These are phyloP conservation scores for Ormyrus labotus DNA, from an alignment of 2,888 invertebrate species.

Conservation along the genomic window DNA sequence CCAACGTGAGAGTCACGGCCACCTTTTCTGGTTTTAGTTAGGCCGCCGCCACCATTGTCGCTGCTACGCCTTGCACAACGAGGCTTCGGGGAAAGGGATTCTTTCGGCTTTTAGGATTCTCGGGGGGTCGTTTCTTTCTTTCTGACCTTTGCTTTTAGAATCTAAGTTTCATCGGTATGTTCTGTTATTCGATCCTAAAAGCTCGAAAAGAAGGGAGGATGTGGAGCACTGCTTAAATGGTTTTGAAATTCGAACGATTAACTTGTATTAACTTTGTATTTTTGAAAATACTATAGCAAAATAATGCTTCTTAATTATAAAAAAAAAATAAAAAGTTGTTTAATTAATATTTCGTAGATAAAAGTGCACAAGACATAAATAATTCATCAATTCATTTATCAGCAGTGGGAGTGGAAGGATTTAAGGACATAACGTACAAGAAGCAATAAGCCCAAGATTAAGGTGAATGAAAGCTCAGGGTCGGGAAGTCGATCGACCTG, in stretches of 20 bases:
- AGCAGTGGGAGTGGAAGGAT: conserved; percentile 8
- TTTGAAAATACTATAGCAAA: neutral
- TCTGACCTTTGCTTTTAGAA: neutral
- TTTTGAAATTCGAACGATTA: neutral
- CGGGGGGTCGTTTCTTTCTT: neutral
- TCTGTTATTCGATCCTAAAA: too few species aligned
- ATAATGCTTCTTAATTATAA: too few species aligned
- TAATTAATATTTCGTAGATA: conserved; percentile 9
- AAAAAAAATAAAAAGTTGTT: neutral
- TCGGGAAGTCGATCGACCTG: conserved; percentile 64
- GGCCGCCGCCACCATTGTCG: conserved; percentile 62
- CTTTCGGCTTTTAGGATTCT: too few species aligned
- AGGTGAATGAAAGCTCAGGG: conserved; percentile 64
- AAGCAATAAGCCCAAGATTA: conserved; percentile 52
- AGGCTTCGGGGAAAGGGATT: conserved; percentile 33
- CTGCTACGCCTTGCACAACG: conserved; percentile 63
- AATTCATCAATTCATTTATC: neutral
- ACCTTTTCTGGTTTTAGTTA: conserved; percentile 44
- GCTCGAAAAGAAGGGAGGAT: too few species aligned
- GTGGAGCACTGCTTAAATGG: neutral
- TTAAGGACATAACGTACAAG: conserved; percentile 21
- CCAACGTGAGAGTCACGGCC: conserved; percentile 67
- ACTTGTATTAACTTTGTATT: neutral
- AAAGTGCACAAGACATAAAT: neutral
- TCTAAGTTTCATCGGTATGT: too few species aligned